Conservation (phyloP, 1,140 invertebrate species). For the Atopsyche davidsoni region DNA sequence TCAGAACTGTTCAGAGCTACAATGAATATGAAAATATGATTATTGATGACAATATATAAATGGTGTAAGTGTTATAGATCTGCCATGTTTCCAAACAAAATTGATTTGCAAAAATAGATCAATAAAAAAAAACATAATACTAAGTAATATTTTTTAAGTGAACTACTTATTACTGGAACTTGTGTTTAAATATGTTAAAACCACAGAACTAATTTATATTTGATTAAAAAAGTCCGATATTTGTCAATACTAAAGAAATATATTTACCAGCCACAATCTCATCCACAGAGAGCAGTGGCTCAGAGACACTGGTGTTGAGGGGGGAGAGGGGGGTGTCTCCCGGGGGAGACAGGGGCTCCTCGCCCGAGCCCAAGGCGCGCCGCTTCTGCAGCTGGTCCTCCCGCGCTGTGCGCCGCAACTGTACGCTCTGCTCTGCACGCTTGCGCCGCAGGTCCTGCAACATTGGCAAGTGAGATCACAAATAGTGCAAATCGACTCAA, state of each 20-base stretch:
- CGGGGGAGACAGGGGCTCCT: conserved; percentile 50
- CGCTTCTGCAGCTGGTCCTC: conserved; percentile 95
- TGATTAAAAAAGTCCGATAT: too few species aligned
- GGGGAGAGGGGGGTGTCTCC: conserved; percentile 36
- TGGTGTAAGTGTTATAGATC: too few species aligned
- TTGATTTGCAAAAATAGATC: too few species aligned
- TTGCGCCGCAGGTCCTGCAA: conserved; percentile 78
- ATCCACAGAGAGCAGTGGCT: conserved; percentile 39
- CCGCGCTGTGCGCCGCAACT: conserved; percentile 87
- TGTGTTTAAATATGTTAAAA: conserved; percentile 1
- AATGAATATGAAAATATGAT: too few species aligned
- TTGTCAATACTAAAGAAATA: too few species aligned
- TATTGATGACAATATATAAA: too few species aligned
- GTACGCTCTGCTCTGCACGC: conserved; percentile 79
- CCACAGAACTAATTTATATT: too few species aligned
- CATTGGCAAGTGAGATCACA: too few species aligned
- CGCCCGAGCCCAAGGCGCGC: conserved; percentile 69
- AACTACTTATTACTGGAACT: conserved; percentile 3
- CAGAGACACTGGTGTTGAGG: conserved; percentile 35
- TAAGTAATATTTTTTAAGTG: too few species aligned
- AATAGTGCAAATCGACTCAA: too few species aligned
- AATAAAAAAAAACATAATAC: not conserved
- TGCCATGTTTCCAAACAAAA: too few species aligned
- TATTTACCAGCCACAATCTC: too few species aligned
- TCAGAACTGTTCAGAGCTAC: conserved; percentile 53